Base-by-base conservation (phyloP, 30 jellyfish, hydroid and myxozoan species). In the Cassiopea andromeda region DNA sequence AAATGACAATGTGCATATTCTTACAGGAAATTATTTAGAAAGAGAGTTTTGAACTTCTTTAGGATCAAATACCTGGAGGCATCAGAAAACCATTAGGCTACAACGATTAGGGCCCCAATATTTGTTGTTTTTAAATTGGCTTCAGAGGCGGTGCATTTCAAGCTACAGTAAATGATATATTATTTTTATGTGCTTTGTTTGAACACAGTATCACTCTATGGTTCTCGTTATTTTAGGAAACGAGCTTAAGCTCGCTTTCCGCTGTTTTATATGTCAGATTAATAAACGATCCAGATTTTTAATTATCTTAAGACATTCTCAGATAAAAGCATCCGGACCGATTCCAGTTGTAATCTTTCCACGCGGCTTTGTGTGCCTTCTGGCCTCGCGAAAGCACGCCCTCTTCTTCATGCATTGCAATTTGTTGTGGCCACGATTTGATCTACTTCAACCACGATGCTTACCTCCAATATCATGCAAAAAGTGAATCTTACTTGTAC, bases 241-340 rank as follows among this genome's bases (percentile, higher is more conserved):
- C 79, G 57, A 10, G 79, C 79, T 70, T 19, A 70, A 1, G 4
- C 4, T 43, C 54, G 57, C 54, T 70, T 70, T 70, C 79, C 79
- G 79, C 79, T 70, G 54, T 27, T 70, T 70, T 70, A 0, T 70
- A 70, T 70, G 12, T 14, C 15, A 14, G 79, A 70, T 70, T 54
- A 70, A 70, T 70, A 70, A 70, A 70, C 79, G 54, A 70, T 70
- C 79, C 79, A 70, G 79, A 70, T 70, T 70, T 70, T 43, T 70
- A 43, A 70, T 70, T 70, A 16, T 70, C 79, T 70, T 19, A 70
- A 70, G 18, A 14, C 79, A 27, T 38, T 12, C 38, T 43, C 7
- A 27, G 79, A 70, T 70, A 70, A 70, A 70, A 43, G 79, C 50
- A 70, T 70, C 79, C 79, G 79, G 50, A 12, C 79, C 50, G 54